Evolutionary conservation across 2,113 vertebrate species (phyloP), one percentile per base, ranked within the genome.

Genomic region (Vireo altiloquus): DNA sequence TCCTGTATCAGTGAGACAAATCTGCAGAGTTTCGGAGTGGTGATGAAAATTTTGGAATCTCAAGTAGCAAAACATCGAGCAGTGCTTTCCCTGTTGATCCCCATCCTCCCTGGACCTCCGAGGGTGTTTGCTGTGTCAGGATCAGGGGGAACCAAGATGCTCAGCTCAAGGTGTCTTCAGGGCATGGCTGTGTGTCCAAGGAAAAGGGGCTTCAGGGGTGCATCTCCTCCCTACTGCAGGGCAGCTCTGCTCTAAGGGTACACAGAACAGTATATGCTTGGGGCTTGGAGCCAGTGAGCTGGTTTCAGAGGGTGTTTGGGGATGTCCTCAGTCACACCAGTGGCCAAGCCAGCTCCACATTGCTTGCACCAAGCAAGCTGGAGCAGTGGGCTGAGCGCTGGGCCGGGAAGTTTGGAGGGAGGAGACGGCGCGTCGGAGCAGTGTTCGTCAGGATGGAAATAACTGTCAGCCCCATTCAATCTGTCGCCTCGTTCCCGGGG

Each of bases 381-480:
- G 94, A 97, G 89, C 15, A 2, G 15, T 88, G 52, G 77, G 93
- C 85, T 82, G 89, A 92, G 80, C 5, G 10, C 92, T 15, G 89
- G 69, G 84, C 77, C 11, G 44, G 87, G 95, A 95, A 95, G 94
- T 95, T 96, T 64, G 75, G 56, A 83, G 77, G 80, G 83, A 90
- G 76, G 80, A 89, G 95, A 77, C 24, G 57, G 57, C 57, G 52
- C 53, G 56, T 91, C 50, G 56, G 86, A 91, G 91, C 87, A 42
- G 3, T 22, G 57, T 89, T 96, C 37, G 79, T 94, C 84, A 87
- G 94, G 79, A 89, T 96, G 95, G 94, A 96, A 97, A 95, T 93
- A 94, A 95, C 94, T 97, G 93, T 96, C 68, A 92, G 93, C 92
- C 92, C 85, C 91, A 30, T 95, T 97, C 93, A 95, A 89, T 96